Conservation (phyloP, 1,140 invertebrate genomes). For the Zaprionus inermis region DNA sequence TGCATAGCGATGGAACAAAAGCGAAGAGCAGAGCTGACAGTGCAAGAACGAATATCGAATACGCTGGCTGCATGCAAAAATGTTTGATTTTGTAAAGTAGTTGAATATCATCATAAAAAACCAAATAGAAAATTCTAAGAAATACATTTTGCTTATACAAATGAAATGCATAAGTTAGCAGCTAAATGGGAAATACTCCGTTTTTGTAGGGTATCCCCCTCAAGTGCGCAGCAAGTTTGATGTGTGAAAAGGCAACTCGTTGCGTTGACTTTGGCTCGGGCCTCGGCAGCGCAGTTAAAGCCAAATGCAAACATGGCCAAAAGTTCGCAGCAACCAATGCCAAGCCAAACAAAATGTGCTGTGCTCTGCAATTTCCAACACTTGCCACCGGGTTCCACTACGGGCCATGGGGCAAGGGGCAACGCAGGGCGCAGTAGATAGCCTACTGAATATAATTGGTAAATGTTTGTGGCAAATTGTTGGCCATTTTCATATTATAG, state of each 20-base stretch:
- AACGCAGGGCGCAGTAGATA: neutral
- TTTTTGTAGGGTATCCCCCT: neutral
- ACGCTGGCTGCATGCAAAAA: neutral
- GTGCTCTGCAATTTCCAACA: constrained; percentile 32
- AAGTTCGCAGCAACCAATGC: constrained; percentile 38
- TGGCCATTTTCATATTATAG: constrained; percentile 63
- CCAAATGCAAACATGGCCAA: constrained; percentile 45
- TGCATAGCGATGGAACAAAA: neutral
- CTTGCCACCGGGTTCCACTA: neutral
- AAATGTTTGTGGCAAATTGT: constrained; percentile 68
- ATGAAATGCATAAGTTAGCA: neutral
- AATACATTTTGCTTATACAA: neutral
- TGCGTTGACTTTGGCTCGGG: constrained; percentile 14
- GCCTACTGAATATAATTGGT: constrained; percentile 66
- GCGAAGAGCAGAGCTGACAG: neutral
- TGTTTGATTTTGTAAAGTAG: too few species aligned
- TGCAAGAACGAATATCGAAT: neutral
- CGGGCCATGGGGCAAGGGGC: neutral
- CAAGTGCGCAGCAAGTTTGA: constrained; percentile 20
- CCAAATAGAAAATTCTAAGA: neutral
- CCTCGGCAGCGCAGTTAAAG: constrained; percentile 34
- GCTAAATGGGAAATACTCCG: neutral
- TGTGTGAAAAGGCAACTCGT: constrained; percentile 22
- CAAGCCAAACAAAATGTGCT: constrained; percentile 46
- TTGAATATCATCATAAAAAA: too few species aligned